A percentile compares a stretch with the other conserved stretches of the same genome.
phyloP scores from a whole-genome alignment of 2,113 vertebrate species.

The Capreolus pygargus region DNA sequence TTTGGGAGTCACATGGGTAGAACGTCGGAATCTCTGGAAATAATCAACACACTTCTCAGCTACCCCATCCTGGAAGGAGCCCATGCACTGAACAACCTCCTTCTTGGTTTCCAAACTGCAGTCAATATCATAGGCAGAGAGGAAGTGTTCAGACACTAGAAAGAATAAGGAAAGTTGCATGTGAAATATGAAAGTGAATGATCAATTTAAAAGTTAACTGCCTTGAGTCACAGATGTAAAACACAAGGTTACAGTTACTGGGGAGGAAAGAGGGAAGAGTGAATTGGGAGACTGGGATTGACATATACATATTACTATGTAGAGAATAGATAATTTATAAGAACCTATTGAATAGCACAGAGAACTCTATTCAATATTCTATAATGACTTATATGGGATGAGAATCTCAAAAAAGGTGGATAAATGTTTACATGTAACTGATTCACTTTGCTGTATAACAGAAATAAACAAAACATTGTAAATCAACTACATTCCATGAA shows the following conservation, averaged over 20 bases:
- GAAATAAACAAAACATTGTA: background rate
- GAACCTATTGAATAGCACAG: background rate
- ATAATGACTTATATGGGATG: background rate
- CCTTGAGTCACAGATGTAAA: background rate
- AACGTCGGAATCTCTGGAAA: conserved; percentile 93
- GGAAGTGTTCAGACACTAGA: conserved; percentile 94
- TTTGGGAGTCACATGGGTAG: conserved; percentile 94
- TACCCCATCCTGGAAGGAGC: conserved; percentile 95
- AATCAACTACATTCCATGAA: background rate
- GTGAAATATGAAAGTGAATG: background rate
- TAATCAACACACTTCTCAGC: conserved; percentile 96
- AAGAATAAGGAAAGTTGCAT: background rate
- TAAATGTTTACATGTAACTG: background rate
- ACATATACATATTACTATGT: background rate
- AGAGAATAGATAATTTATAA: background rate
- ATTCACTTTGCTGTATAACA: background rate
- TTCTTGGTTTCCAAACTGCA: conserved; percentile 87
- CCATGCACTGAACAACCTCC: conserved; percentile 96
- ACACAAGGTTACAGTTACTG: background rate
- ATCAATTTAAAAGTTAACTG: background rate
- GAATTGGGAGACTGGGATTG: background rate
- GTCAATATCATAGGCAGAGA: conserved; percentile 90
- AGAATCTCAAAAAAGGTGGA: background rate
- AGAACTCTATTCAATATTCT: background rate
- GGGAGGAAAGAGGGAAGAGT: background rate